phyloP scores from a whole-genome alignment of 2,888 invertebrate genomes.

The Pammene aurita region DNA sequence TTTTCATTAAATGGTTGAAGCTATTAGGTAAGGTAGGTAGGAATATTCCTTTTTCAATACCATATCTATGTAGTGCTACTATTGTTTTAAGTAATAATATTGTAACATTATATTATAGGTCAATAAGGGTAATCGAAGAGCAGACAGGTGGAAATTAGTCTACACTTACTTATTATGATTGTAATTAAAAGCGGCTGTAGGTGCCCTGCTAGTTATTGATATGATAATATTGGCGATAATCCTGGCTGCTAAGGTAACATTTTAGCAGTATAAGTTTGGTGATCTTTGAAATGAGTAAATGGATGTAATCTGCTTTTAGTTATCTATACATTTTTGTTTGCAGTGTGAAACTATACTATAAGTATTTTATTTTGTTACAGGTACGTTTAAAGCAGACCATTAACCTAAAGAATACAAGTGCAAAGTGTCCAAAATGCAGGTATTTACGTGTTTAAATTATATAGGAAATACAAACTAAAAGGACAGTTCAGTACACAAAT shows the following conservation, averaged over 20 bases:
- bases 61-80: not conserved
- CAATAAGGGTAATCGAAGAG: not conserved
- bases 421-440: not conserved
- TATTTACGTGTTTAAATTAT: not conserved
- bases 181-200: too few species aligned
- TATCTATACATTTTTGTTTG: too few species aligned
- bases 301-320: too few species aligned
- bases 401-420: not conserved
- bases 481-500: conserved; percentile 14
- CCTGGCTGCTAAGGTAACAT: too few species aligned
- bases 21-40: not conserved
- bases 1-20: conserved; percentile 21
- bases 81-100: not conserved
- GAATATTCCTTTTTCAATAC: not conserved
- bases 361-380: conserved; percentile 26
- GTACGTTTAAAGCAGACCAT: conserved; percentile 25
- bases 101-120: not conserved
- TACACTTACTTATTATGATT: not conserved
- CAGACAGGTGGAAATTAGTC: not conserved
- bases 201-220: too few species aligned
- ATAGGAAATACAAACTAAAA: conserved; percentile 6
- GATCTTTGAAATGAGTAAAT: too few species aligned
- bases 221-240: too few species aligned
- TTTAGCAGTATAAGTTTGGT: too few species aligned
- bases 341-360: not conserved